Evolutionary conservation across 2,113 vertebrate species (phyloP).

Genomic region (Scomber scombrus): DNA sequence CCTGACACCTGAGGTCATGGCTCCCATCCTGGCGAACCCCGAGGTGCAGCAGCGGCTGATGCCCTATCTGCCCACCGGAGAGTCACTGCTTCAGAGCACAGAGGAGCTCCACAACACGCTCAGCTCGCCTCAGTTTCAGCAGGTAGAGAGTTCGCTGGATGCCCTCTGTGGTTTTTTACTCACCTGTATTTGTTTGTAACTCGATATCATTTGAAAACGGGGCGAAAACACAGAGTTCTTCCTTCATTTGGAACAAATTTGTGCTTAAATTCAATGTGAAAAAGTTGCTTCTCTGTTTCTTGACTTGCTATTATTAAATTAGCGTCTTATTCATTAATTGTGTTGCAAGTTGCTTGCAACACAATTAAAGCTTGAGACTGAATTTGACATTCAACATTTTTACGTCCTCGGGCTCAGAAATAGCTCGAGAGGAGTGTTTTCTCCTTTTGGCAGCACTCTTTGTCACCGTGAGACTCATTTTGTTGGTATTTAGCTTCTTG

Average conservation of each 20-base stretch:
- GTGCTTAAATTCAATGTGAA: too few species aligned
- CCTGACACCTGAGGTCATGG: slow-evolving; percentile 97
- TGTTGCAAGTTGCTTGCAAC: neutral
- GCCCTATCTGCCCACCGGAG: slow-evolving; percentile 95
- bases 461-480: neutral
- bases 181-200: too few species aligned
- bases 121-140: slow-evolving; percentile 97
- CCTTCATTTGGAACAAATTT: too few species aligned
- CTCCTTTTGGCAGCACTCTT: neutral
- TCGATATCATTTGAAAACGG: too few species aligned
- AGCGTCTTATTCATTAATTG: neutral
- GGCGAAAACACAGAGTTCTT: too few species aligned
- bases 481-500: slow-evolving; percentile 14
- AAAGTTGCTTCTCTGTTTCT: too few species aligned
- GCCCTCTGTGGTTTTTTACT: neutral
- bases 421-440: neutral
- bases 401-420: neutral
- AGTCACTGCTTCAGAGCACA: slow-evolving; percentile 91
- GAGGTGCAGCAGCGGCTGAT: slow-evolving; percentile 96
- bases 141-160: slow-evolving; percentile 81
- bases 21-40: slow-evolving; percentile 94
- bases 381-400: slow-evolving; percentile 1
- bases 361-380: neutral
- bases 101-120: slow-evolving; percentile 98
- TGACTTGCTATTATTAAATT: neutral